phyloP scores from a whole-genome alignment of 2,888 invertebrate genomes.

The Caenorhabditis sulstoni region DNA sequence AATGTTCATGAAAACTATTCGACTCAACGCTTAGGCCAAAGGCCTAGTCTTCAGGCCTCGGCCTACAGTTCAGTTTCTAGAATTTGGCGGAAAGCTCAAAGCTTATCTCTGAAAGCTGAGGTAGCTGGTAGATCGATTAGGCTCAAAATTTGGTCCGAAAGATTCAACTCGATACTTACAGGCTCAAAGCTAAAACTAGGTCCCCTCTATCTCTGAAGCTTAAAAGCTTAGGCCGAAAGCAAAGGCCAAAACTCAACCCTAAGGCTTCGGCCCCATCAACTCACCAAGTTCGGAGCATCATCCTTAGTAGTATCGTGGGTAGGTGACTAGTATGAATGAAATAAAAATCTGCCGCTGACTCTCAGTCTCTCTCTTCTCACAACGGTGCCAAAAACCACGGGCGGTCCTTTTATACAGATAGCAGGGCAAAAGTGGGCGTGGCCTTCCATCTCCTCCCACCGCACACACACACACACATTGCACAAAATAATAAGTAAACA shows the following conservation, averaged over 20 bases:
- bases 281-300: constrained; percentile 45
- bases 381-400: constrained; percentile 1
- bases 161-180: no score
- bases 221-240: constrained; percentile 6
- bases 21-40: no score
- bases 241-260: neutral
- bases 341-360: neutral
- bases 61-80: no score
- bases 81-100: no score
- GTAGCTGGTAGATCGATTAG: no score
- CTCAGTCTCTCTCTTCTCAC: constrained; percentile 22
- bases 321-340: constrained; percentile 17
- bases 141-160: no score
- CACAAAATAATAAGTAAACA: constrained; percentile 54
- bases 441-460: neutral
- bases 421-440: constrained; percentile 15
- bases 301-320: constrained; percentile 4
- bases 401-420: neutral
- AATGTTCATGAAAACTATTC: no score
- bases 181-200: no score
- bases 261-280: no score
- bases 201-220: neutral
- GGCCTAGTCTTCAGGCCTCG: no score
- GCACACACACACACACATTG: constrained; percentile 14
- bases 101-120: no score